Base-by-base conservation (phyloP, 2,888 invertebrate genomes). In the Caenorhabditis panamensis region DNA sequence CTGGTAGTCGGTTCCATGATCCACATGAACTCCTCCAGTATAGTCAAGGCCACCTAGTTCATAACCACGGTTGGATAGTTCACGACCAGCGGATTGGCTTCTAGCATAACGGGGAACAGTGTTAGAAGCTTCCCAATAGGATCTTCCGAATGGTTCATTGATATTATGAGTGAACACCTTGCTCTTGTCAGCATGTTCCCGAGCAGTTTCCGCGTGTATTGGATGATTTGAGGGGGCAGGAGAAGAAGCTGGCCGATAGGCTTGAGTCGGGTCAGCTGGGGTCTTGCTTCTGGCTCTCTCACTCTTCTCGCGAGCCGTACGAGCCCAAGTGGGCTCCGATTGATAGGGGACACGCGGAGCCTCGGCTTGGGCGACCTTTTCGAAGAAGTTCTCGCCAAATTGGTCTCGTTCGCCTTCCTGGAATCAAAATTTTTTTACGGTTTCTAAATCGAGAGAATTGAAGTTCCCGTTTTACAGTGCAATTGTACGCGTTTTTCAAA, bases 21-120 rank as follows among this genome's bases (percentile, higher is more conserved):
- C 85, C 36, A 85, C 72, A 37, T 81, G 83, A 8, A 83, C n/a
- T 22, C 84, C 85, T 20, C 66, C 62, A 13, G 84, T 83, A 64
- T 75, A 87, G 64, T 86, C 87, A 51, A 85, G 78, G 56, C 87
- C 87, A 37, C 87, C 87, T 24, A 82, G 67, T 36, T 87, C 85
- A 56, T 87, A 87, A 11, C 86, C 80, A 9, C 80, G 47, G 37
- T 80, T 80, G 9, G 62, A 37, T 6, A 75, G 61, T 20, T 82
- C 78, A 18, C 73, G 41, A 44, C 86, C 80, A 63, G 69, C 81
- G 22, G 77, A 71, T n/a, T 82, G 80, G 9, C 62, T 64, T 63
- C 83, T 56, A 18, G 75, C 49, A 44, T 79, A 71, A 56, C 82
- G 49, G 13, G 59, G 68, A 28, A 77, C 61, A 16, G 61, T 47